Evolutionary conservation across 53 echinoderm and acorn worm species (phyloP).

Genomic region (Zoroaster sp.): DNA sequence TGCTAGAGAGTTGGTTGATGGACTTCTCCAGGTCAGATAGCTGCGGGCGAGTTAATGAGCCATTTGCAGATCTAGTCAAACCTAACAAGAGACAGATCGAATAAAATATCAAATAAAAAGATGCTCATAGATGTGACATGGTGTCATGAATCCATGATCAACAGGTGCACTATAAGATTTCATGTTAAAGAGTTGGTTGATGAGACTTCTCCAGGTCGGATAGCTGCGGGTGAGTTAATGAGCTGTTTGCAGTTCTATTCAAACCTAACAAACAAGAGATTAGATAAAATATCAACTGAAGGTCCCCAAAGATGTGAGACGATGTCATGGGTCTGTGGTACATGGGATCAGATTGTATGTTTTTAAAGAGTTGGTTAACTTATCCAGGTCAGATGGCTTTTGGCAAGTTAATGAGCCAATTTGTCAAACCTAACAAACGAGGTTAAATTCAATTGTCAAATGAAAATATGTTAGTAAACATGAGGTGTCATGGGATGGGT

Average conservation of each 20-base stretch:
- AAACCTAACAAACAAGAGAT: background rate
- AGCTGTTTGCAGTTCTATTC: background rate
- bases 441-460: too few species aligned
- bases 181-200: constrained; percentile 1
- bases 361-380: constrained; percentile 4
- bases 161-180: background rate
- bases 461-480: too few species aligned
- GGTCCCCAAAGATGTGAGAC: constrained; percentile 49
- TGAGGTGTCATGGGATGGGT: too few species aligned
- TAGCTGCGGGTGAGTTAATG: background rate
- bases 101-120: background rate
- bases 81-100: background rate
- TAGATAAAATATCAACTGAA: background rate
- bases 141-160: constrained; percentile 20
- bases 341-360: background rate
- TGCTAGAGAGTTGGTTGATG: background rate
- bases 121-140: constrained; percentile 54
- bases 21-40: constrained; percentile 44
- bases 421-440: background rate
- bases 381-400: constrained; percentile 29
- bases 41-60: constrained; percentile 4
- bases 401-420: background rate
- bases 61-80: background rate
- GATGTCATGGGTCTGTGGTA: constrained; percentile 27
- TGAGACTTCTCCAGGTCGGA: constrained; percentile 44